These are phyloP conservation scores for Chaetodon trifascialis DNA, from an alignment of 2,113 vertebrate genomes.

Conservation along the genomic window DNA sequence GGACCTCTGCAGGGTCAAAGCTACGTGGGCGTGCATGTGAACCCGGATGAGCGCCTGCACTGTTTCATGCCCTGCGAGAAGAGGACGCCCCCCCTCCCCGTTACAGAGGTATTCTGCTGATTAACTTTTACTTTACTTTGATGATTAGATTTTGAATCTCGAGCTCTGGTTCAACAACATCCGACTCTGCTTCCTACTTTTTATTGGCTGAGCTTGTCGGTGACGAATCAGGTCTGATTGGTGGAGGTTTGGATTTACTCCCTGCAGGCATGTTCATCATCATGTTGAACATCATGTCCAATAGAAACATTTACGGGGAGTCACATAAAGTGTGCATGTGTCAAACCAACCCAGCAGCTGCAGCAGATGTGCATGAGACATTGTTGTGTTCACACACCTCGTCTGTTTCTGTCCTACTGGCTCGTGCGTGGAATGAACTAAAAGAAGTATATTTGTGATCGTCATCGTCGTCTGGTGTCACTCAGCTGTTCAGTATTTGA, in stretches of 20 bases:
- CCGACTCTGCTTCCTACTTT: not conserved
- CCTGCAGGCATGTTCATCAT: not conserved
- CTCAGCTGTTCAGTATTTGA: too few relatives aligned
- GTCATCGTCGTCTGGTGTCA: too few relatives aligned
- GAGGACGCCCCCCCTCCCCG: constrained; percentile 38
- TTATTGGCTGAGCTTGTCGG: not conserved
- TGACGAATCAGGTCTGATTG: not conserved
- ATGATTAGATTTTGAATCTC: not conserved
- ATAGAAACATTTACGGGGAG: too few relatives aligned
- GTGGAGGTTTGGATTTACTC: not conserved
- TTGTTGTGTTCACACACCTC: too few relatives aligned
- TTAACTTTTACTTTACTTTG: not conserved
- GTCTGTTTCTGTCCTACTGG: too few relatives aligned
- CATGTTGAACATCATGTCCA: too few relatives aligned
- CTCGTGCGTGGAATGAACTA: too few relatives aligned
- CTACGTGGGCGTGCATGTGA: not conserved
- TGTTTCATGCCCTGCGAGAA: constrained; percentile 22
- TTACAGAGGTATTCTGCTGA: constrained; percentile 35
- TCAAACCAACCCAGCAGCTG: too few relatives aligned
- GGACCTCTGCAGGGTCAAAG: constrained; percentile 16
- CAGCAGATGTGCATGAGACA: too few relatives aligned
- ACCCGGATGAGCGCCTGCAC: constrained; percentile 42
- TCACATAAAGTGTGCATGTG: too few relatives aligned
- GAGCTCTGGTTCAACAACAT: not conserved
- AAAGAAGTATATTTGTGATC: too few relatives aligned